These are phyloP conservation scores for Sinotaia quadrata DNA, from an alignment of 2,888 invertebrate species.

Conservation along the genomic window DNA sequence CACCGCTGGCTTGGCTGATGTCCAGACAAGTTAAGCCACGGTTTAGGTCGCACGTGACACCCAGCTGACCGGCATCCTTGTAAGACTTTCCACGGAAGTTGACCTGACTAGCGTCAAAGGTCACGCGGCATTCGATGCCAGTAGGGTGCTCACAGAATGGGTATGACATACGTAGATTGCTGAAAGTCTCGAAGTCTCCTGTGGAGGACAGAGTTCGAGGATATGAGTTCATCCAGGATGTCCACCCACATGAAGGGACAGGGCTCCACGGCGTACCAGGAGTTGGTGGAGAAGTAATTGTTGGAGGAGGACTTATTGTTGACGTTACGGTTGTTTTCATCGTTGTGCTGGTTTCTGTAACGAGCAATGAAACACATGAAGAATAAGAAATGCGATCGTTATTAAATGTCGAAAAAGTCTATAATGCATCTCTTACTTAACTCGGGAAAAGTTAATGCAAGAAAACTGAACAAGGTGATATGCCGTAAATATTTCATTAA, in stretches of 20 bases:
- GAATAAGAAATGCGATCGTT: background rate
- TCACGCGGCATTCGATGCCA: constrained; percentile 83
- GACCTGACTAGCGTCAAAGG: constrained; percentile 75
- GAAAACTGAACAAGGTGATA: too few species aligned
- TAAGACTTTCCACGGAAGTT: constrained; percentile 74
- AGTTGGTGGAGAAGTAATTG: background rate
- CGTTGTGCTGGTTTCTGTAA: background rate
- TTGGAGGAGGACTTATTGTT: background rate
- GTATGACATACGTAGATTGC: constrained; percentile 48
- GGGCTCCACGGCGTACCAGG: constrained; percentile 24
- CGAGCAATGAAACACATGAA: background rate
- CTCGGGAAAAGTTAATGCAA: too few species aligned
- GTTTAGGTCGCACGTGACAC: constrained; percentile 80
- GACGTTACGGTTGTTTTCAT: background rate
- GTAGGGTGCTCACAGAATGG: constrained; percentile 66
- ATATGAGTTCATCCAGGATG: constrained; percentile 38
- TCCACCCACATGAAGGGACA: constrained; percentile 26
- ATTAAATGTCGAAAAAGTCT: background rate
- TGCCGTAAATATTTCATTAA: too few species aligned
- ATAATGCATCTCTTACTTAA: too few species aligned
- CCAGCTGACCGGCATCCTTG: constrained; percentile 78
- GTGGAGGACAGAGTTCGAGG: constrained; percentile 14
- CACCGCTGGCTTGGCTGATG: constrained; percentile 39
- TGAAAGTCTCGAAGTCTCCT: constrained; percentile 65
- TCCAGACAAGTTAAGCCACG: constrained; percentile 55